Evolutionary conservation across 1,140 invertebrate genomes (phyloP).

Genomic region (Papilio machaon): DNA sequence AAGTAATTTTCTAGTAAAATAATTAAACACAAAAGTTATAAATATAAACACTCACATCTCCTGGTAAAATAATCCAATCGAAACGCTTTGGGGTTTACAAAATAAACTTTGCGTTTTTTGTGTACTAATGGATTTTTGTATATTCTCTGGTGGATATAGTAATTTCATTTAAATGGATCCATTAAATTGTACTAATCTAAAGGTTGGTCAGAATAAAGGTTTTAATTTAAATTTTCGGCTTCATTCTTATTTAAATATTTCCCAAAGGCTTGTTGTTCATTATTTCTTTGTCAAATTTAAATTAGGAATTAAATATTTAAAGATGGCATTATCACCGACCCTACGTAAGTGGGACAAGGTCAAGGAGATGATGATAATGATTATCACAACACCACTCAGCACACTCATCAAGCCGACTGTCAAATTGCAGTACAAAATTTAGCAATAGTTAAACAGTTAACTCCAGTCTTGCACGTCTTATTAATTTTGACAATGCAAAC

Average conservation of each 20-base stretch:
- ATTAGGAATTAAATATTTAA: too few relatives aligned
- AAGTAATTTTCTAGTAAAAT: too few relatives aligned
- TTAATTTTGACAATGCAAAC: neutral
- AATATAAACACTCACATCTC: too few relatives aligned
- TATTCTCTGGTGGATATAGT: neutral
- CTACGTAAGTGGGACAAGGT: too few relatives aligned
- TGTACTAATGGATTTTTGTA: conserved; percentile 8
- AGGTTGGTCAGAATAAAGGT: neutral
- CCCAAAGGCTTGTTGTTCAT: neutral
- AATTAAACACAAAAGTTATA: too few relatives aligned
- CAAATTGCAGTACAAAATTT: too few relatives aligned
- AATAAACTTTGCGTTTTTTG: conserved; percentile 1
- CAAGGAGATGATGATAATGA: too few relatives aligned
- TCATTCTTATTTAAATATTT: neutral
- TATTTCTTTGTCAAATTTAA: neutral
- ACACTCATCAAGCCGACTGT: too few relatives aligned
- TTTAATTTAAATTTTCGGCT: neutral
- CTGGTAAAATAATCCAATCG: neutral
- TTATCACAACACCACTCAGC: too few relatives aligned
- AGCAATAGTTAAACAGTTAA: too few relatives aligned
- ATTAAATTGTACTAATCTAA: conserved; percentile 1
- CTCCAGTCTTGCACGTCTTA: neutral
- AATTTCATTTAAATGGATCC: neutral
- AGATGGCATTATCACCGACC: too few relatives aligned
- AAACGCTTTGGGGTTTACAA: neutral